Conservation (phyloP, 2,797 vertebrate species). For the Oreochromis mossambicus region DNA sequence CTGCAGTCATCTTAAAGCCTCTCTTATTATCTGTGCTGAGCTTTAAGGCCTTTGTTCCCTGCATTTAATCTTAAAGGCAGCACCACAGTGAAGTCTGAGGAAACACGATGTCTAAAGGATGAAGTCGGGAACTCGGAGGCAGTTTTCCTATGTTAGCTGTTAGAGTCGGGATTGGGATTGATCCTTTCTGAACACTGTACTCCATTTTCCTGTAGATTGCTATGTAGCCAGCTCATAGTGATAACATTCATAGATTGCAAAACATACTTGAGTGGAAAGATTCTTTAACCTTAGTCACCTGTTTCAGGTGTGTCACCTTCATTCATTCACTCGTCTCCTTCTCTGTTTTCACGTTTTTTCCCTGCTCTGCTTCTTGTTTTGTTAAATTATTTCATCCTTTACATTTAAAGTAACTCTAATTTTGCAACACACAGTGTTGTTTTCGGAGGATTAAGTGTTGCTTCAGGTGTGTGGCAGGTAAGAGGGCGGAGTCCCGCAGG, state of each 20-base stretch:
- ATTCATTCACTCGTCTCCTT: background rate
- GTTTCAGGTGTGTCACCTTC: background rate
- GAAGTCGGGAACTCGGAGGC: background rate
- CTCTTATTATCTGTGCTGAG: background rate
- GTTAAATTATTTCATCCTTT: background rate
- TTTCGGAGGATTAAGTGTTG: background rate
- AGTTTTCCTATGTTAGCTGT: background rate
- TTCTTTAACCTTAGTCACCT: background rate
- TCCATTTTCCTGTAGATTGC: background rate
- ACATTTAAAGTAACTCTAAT: background rate
- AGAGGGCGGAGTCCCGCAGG: background rate
- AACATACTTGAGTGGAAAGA: background rate
- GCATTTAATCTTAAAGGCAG: background rate
- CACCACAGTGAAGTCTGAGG: accelerated
- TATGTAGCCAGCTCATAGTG: accelerated
- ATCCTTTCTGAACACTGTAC: background rate
- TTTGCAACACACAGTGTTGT: background rate
- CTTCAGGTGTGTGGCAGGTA: background rate
- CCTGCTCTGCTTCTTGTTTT: background rate
- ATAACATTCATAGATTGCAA: background rate
- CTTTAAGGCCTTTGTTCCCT: background rate
- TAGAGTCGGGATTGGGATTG: background rate
- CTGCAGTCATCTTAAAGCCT: background rate
- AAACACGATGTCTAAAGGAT: accelerated
- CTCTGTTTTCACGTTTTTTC: background rate